Evolutionary conservation across 2,888 invertebrate genomes (phyloP), one percentile per base, ranked within the genome.

Genomic region (Mylabris sibirica): DNA sequence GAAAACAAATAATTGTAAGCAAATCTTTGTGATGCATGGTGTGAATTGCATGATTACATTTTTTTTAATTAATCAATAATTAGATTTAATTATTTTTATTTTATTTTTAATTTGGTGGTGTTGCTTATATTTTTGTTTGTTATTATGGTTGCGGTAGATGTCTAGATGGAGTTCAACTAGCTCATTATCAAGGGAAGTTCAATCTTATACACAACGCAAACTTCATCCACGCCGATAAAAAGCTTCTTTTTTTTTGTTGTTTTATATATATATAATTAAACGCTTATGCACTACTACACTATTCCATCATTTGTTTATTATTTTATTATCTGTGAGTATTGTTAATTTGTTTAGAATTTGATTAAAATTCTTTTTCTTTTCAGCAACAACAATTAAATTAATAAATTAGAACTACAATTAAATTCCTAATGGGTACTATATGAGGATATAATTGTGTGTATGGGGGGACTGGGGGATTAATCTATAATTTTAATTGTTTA

Each of bases 151-250:
- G 84, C 84, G 83, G 86, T 86, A 89, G 88, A 86, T 89, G 85
- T 89, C 89, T 86, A 88, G 89, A 84, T 89, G 88, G 88, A 89
- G 89, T 85, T 89, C 89, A 72, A 84, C 88, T 86, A 89, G 89
- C 85, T 89, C 89, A 79, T 85, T 89, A 78, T 89, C 89, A 78
- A 86, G 87, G 83, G 89, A 89, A 82, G 89, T 89, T 81, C 88
- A 88, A 84, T 87, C 85, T 84, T 88, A 88, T 85, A 88, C 87
- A 84, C 85, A 85, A 85, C 85, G 75, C 74, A 82, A 81, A 84
- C 83, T 84, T 83, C 84, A 85, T 83, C 84, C 84, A 81, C 79
- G 83, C 80, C 79, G 76, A 72, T 81, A 81, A 73, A 81, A 73
- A 72, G 69, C 72, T 68, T 68, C 64, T 41, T 60, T 22, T 26